phyloP scores from a whole-genome alignment of 1,140 invertebrate genomes.

The Zophobas atratus region DNA sequence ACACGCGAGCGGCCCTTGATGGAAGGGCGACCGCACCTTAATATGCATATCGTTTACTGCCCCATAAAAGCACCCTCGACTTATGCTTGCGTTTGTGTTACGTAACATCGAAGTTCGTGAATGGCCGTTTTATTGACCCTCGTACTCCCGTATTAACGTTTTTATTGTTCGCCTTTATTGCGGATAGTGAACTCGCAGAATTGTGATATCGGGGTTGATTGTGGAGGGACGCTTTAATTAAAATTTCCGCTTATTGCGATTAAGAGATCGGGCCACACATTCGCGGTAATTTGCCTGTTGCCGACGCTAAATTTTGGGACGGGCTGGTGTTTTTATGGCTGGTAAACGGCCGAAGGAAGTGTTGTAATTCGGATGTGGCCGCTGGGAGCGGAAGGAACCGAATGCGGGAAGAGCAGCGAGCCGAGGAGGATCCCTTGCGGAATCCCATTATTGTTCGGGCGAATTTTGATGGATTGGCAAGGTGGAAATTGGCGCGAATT shows the following conservation, averaged over 20 bases:
- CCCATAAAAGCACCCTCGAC: slow-evolving; percentile 23
- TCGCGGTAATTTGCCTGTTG: not conserved
- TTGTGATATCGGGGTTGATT: not conserved
- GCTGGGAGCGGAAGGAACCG: not conserved
- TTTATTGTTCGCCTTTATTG: slow-evolving; percentile 37
- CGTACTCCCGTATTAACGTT: slow-evolving; percentile 24
- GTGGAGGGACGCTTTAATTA: slow-evolving; percentile 14
- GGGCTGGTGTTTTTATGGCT: not conserved
- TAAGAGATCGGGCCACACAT: not conserved
- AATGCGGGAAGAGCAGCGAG: not conserved
- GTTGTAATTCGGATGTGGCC: not conserved
- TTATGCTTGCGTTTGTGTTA: slow-evolving; percentile 15
- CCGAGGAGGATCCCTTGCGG: not conserved
- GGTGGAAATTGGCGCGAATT: too few species aligned
- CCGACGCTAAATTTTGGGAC: not conserved
- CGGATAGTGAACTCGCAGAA: slow-evolving; percentile 10
- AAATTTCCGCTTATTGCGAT: slow-evolving; percentile 13
- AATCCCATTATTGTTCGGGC: not conserved
- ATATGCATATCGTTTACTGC: slow-evolving; percentile 27
- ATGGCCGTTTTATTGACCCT: slow-evolving; percentile 25
- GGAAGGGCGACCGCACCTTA: slow-evolving; percentile 1
- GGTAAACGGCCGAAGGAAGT: not conserved
- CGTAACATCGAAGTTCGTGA: not conserved
- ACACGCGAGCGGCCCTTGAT: too few species aligned
- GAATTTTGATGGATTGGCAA: too few species aligned